Evolutionary conservation across 2,888 invertebrate species (phyloP), one percentile per base, ranked within the genome.

Genomic region (Mythimna albipuncta): DNA sequence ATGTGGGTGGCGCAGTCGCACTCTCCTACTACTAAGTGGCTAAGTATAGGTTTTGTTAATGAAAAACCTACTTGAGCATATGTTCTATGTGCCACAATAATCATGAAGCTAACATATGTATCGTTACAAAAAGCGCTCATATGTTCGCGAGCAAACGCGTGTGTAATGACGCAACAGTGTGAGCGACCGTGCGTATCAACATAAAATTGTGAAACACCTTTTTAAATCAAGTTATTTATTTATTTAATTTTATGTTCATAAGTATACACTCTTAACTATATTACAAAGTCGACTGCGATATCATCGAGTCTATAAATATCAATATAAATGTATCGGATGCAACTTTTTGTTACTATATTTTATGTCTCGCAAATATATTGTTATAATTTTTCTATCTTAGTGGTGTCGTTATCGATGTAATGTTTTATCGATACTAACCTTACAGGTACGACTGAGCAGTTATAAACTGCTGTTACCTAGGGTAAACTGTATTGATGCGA

Each of bases 391-490:
- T 19, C 9, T 38, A 38, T 41, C 19, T 54, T 47, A 47, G 58
- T 26, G 32, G 16, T 52, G 32, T 41, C 44, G 32, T 44, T 50
- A 69, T 75, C 44, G 71, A 58, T 59, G 19, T 54, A 11, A 32
- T 35, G 6, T 72, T 58, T 61, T 59, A 50, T 79, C 54, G 79
- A 72, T 71, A 75, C 44, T n/a, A 11, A 77, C 50, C 16, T 77
- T 38, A 55, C 62, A 54, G 19, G 54, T 32, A 41, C n/a, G 32
- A 69, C 11, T 32, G n/a, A 41, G 77, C 61, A 69, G 69, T 69
- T 68, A 6, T 19, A 32, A 47, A 54, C 59, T 68, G 59, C 32
- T 21, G 11, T 13, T 47, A 68, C 13, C 38, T 58, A 19, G 13
- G 26, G n/a, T 32, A 69, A 13, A 32, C 54, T 10, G 16, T 38